Evolutionary conservation across 2,113 vertebrate species (phyloP).

Genomic region (Melozone crissalis): DNA sequence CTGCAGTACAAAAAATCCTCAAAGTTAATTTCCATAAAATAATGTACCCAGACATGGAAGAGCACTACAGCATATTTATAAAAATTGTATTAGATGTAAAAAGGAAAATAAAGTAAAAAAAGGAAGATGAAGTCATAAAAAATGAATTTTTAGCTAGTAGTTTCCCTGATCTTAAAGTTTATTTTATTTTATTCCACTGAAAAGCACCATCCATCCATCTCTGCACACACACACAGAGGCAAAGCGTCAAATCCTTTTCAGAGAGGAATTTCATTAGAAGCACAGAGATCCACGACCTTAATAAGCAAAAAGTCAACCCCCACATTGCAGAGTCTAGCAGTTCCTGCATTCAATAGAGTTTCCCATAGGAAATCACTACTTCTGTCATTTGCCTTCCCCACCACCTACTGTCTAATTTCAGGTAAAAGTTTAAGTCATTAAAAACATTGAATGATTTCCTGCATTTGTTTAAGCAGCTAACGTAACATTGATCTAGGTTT

Average conservation of each 20-base stretch:
- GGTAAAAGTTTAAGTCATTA: background rate
- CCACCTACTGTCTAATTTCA: background rate
- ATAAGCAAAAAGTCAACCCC: background rate
- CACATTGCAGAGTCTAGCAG: background rate
- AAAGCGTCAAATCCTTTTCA: background rate
- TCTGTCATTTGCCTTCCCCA: background rate
- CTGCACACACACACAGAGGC: background rate
- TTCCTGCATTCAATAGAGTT: background rate
- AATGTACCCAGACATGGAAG: background rate
- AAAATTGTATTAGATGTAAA: background rate
- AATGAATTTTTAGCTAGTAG: background rate
- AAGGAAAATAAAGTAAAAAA: background rate
- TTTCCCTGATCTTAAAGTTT: background rate
- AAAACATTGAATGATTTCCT: background rate
- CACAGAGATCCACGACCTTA: accelerated
- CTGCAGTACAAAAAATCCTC: background rate
- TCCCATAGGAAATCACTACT: background rate
- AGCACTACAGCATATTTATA: background rate
- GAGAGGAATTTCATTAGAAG: background rate
- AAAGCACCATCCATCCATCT: background rate
- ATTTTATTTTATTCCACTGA: background rate
- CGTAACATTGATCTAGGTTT: background rate
- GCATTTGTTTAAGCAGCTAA: background rate
- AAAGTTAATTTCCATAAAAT: background rate
- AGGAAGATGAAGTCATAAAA: background rate